phyloP scores from a whole-genome alignment of 2,113 vertebrate genomes.

The Amphiprion ocellaris region DNA sequence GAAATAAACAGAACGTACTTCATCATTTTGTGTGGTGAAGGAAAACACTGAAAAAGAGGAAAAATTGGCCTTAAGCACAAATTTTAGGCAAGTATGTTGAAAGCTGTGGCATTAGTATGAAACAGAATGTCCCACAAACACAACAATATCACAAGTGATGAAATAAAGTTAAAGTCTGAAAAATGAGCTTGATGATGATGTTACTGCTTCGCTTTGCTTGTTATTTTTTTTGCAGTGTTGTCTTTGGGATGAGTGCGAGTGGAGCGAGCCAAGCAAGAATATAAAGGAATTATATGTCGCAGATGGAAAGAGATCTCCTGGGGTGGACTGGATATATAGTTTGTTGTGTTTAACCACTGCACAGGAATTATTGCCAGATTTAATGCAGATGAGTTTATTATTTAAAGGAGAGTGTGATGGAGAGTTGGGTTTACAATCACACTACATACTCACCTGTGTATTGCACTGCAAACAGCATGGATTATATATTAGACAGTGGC shows the following conservation, averaged over 20 bases:
- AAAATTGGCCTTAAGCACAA: conserved; percentile 20
- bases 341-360: conserved; percentile 26
- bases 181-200: conserved; percentile 21
- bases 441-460: conserved; percentile 13
- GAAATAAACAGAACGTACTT: conserved; percentile 5
- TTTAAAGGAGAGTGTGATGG: conserved; percentile 6
- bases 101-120: conserved; percentile 17
- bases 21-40: conserved; percentile 10
- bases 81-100: conserved; percentile 1
- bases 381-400: conserved; percentile 33
- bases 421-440: background rate
- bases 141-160: conserved; percentile 34
- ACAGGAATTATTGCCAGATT: conserved; percentile 33
- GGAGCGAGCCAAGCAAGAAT: conserved; percentile 24
- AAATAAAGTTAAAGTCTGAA: conserved; percentile 38
- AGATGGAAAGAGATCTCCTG: conserved; percentile 32
- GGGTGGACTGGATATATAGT: conserved; percentile 39
- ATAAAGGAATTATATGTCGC: conserved; percentile 39
- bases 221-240: conserved; percentile 45
- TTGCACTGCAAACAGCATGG: background rate
- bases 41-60: conserved; percentile 8
- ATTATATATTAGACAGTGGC: background rate
- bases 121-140: conserved; percentile 15
- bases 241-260: conserved; percentile 32
- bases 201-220: conserved; percentile 19